Conservation (phyloP, 2,888 invertebrate species). For the Brenthis hecate region DNA sequence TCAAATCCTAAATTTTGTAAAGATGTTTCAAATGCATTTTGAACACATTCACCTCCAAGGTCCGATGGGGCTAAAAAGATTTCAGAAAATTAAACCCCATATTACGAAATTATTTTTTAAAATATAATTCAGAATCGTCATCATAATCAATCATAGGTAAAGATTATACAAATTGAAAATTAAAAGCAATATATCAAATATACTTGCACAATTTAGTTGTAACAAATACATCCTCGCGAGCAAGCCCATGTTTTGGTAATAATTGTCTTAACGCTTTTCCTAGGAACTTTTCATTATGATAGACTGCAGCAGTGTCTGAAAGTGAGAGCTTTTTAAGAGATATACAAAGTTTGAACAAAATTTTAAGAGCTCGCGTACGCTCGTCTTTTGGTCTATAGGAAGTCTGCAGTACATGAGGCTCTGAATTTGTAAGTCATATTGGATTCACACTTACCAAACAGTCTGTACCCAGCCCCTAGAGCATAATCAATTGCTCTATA, state of each 20-base stretch:
- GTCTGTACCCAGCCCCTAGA: conserved; percentile 85
- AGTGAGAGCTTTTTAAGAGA: not conserved
- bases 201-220: conserved; percentile 89
- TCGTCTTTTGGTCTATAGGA: no score
- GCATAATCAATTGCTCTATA: conserved; percentile 83
- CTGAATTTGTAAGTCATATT: not conserved
- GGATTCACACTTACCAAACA: conserved; percentile 83
- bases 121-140: not conserved
- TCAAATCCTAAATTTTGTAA: conserved; percentile 83
- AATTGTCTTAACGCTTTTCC: conserved; percentile 84
- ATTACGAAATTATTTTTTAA: not conserved
- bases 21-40: conserved; percentile 81
- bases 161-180: not conserved
- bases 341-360: no score
- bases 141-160: not conserved
- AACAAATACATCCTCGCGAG: conserved; percentile 88
- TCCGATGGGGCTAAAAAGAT: conserved; percentile 54
- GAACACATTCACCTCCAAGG: conserved; percentile 56
- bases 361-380: no score
- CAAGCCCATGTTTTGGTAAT: conserved; percentile 86
- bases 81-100: not conserved
- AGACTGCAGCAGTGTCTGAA: conserved; percentile 90
- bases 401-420: no score
- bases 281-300: conserved; percentile 88
- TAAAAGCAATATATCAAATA: not conserved